Conservation (phyloP, 2,888 invertebrate species). For the Tubulanus polymorphus region DNA sequence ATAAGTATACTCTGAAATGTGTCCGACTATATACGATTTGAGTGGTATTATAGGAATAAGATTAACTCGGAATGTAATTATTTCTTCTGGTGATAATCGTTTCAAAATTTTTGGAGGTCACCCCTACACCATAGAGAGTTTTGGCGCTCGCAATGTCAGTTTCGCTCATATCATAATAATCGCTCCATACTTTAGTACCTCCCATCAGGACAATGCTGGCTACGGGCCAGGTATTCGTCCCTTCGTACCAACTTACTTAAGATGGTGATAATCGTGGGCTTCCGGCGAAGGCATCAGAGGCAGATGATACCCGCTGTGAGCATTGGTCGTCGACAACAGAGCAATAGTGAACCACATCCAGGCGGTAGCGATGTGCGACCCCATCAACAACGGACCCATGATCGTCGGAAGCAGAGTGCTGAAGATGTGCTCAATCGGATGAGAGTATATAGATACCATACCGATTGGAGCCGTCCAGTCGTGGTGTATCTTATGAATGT, state of each 20-base stretch:
- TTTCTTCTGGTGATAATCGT: too few relatives aligned
- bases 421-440: constrained; percentile 71
- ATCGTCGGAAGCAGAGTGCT: constrained; percentile 74
- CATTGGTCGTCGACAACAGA: constrained; percentile 72
- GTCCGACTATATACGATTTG: too few relatives aligned
- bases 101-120: too few relatives aligned
- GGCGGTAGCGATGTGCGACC: constrained; percentile 58
- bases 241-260: constrained; percentile 63
- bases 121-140: too few relatives aligned
- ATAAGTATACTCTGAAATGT: too few relatives aligned
- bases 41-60: too few relatives aligned
- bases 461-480: constrained; percentile 85
- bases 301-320: constrained; percentile 81
- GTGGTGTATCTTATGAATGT: constrained; percentile 81
- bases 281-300: constrained; percentile 82
- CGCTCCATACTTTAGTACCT: too few relatives aligned
- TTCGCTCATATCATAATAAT: too few relatives aligned
- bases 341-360: constrained; percentile 75
- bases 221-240: too few relatives aligned
- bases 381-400: constrained; percentile 61
- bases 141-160: too few relatives aligned
- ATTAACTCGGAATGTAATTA: too few relatives aligned
- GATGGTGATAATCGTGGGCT: constrained; percentile 82
- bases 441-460: constrained; percentile 75
- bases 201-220: too few relatives aligned